Evolutionary conservation across 2,113 vertebrate species (phyloP), one percentile per base, ranked within the genome.

Genomic region (Pelvicachromis taeniatus): DNA sequence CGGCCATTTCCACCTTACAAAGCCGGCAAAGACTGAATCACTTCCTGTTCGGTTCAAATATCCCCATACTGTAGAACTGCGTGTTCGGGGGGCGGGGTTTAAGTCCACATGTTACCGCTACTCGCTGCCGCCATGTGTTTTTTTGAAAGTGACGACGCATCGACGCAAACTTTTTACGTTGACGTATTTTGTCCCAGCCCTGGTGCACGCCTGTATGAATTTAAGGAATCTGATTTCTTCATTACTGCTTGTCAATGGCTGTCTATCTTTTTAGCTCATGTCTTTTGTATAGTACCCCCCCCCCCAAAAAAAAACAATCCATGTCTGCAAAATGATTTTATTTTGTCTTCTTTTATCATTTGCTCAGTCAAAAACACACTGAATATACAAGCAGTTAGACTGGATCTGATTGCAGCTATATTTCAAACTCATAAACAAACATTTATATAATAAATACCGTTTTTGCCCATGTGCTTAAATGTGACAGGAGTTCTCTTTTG

Each of bases 401-500:
- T 80, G 85, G 83, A 87, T 94, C 88, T 94, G 88, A 94, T 93
- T 94, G 95, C 94, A 97, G 96, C 95, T 97, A 96, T 97, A 97
- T 97, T 96, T 97, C 95, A 96, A 95, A 98, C 97, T 95, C 94
- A 96, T 96, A 96, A 94, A 95, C 96, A 96, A 92, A 96, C 94
- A 92, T 94, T 93, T 89, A 97, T 95, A 97, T 97, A 98, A 99
- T 99, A 98, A 99, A 99, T 99, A 99, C 97, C 97, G 95, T 17
- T 96, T 98, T 97, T 97, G 95, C 97, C 98, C 95, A 96, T 97
- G 96, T 97, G 97, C 96, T 97, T 97, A 94, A 94, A 97, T 95
- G 96, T 96, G 96, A 96, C 95, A 95, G 19, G 94, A 94, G 31
- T 96, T 96, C 94, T 94, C 93, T 96, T 94, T 95, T 92, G 95